Evolutionary conservation across 2,888 invertebrate species (phyloP), one percentile per base, ranked within the genome.

Genomic region (Oscheius sp.): DNA sequence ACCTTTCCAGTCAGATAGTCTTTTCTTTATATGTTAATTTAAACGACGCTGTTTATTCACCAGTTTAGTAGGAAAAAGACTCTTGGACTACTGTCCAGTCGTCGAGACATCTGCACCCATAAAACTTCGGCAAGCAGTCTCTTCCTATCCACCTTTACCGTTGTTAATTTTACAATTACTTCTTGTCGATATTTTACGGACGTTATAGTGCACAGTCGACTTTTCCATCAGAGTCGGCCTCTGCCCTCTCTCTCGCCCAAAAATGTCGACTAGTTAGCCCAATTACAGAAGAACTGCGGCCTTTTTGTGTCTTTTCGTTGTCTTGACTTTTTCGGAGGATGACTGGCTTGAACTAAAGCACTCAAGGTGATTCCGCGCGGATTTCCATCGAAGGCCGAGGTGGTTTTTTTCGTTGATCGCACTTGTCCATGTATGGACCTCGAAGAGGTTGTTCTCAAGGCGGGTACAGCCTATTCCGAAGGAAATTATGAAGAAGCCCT

Each of bases 401-500:
- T 23, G 27, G 25, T 29, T 58, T 58, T 58, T 58, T 3, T n/a
- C 58, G 21, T 12, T 27, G n/a, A n/a, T 58, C 58, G 25, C 27
- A n/a, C 12, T 58, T 29, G 21, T 25, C 29, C 58, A 29, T 27
- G 27, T 61, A 61, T 61, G 61, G 52, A 66, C 35, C 59, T 72
- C 49, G 72, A 72, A 29, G 64, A 72, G 27, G 53, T 64, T 35
- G 63, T 72, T 16, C 18, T 35, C n/a, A 52, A 45, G 23, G 72
- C 64, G 52, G 75, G 79, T 9, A 76, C 72, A 0, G 80, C 80
- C 35, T 80, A 80, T 61, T 75, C 77, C 2, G 80, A 80, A 72
- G 80, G 80, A 0, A 69, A 73, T 5, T 79, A 75, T 49, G 59
- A 70, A 18, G 70, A 70, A 25, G 70, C 70, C 45, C 35, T 70